Base-by-base conservation (phyloP, 2,797 vertebrate species). In the Galagoides demidoff region DNA sequence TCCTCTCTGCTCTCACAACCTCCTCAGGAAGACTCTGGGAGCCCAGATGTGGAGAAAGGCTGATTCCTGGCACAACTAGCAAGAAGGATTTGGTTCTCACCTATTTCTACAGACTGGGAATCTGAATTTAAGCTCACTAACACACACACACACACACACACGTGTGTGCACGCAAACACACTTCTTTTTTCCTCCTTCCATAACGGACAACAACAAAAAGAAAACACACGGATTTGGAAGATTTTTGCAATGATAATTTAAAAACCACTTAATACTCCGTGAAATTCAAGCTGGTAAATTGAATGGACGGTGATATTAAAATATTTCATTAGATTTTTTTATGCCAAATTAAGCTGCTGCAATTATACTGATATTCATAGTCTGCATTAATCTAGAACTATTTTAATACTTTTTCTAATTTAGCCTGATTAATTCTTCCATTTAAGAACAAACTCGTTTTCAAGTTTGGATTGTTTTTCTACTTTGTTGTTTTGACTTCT, bases 361-460 rank as follows among this genome's bases (percentile, higher is more conserved):
- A 95, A 92, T 96, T 96, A 97, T 77, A 78, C 37, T 95, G 95
- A 96, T 94, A 95, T 87, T 94, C 88, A 87, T 61, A 90, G 86
- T 76, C 96, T 87, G 59, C 90, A 95, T 94, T 95, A 97, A 96
- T 95, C 96, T 96, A 90, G 96, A 96, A 94, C 95, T 96, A 94
- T 96, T 97, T 97, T 96, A 97, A 96, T 93, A 93, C 95, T 94
- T 96, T 95, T 92, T 96, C 90, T 96, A 96, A 97, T 95, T 95
- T 92, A 91, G 88, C 79, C 34, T 91, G 96, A 97, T 96, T 96
- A 96, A 96, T 96, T 85, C 64, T 83, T 83, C 92, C 96, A 94
- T 84, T 95, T 89, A 94, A 92, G 95, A 86, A 87, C 52, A 90
- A 57, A 81, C 71, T 90, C 78, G 3, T 87, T 95, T 93, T 90